Percentiles rank a stretch among this genome's conserved stretches.
These are phyloP conservation scores for Antrozous pallidus DNA, from an alignment of 2,797 vertebrate genomes.

Conservation along the genomic window DNA sequence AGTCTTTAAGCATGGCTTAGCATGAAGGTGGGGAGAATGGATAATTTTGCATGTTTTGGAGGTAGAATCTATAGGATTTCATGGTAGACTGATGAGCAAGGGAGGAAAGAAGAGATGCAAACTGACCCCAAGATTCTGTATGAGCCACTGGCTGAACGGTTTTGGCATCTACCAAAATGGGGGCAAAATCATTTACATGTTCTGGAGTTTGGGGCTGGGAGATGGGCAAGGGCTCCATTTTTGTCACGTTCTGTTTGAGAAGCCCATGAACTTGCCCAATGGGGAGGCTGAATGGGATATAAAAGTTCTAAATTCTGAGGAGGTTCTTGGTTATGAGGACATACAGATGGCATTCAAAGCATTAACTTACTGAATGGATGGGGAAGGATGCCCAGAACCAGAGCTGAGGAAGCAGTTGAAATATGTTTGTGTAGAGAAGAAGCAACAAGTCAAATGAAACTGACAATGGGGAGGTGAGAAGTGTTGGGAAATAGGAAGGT, in stretches of 20 bases:
- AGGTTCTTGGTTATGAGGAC: rapidly evolving
- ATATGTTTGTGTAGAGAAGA: not conserved
- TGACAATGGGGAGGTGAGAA: not conserved
- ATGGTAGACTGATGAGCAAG: too few relatives aligned
- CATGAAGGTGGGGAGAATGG: too few relatives aligned
- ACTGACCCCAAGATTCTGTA: too few relatives aligned
- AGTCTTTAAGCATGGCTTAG: too few relatives aligned
- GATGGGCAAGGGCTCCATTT: not conserved
- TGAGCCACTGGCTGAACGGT: too few relatives aligned
- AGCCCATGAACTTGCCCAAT: not conserved
- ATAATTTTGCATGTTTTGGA: too few relatives aligned
- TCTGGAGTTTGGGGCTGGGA: not conserved
- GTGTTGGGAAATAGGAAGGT: not conserved
- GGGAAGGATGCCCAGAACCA: rapidly evolving
- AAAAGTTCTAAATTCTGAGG: too few relatives aligned
- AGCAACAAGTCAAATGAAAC: too few relatives aligned
- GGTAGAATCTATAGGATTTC: too few relatives aligned
- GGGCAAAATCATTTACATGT: not conserved
- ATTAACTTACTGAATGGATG: not conserved
- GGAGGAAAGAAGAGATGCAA: too few relatives aligned
- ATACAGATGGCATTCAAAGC: too few relatives aligned
- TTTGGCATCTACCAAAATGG: not conserved
- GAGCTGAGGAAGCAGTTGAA: not conserved
- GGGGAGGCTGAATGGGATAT: not conserved
- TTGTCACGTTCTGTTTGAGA: not conserved